These are phyloP conservation scores for Simalia tracyae DNA, from an alignment of 2,797 vertebrate genomes.

Conservation along the genomic window DNA sequence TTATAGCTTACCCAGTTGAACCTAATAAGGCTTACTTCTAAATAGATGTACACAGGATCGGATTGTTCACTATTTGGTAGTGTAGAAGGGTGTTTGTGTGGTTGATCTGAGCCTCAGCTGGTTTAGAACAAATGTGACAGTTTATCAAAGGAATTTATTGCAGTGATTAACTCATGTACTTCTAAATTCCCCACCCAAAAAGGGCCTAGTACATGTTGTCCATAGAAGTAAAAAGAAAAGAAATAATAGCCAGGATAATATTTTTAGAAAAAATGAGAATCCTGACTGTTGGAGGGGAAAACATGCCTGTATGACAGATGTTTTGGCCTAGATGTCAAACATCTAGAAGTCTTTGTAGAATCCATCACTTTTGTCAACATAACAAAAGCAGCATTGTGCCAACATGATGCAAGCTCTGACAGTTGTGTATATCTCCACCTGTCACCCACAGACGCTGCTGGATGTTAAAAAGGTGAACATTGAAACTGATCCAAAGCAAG, in stretches of 20 bases:
- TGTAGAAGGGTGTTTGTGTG: background rate
- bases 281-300: background rate
- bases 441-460: background rate
- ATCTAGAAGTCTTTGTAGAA: background rate
- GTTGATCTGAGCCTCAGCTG: background rate
- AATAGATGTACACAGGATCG: background rate
- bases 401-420: background rate
- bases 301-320: background rate
- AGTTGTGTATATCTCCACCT: background rate
- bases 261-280: background rate
- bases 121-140: slow-evolving; percentile 5
- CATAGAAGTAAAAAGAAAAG: background rate
- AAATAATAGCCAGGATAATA: background rate
- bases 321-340: background rate
- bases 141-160: slow-evolving; percentile 1
- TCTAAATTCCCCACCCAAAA: background rate
- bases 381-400: background rate
- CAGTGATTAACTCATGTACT: background rate
- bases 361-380: background rate
- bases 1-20: background rate
- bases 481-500: background rate
- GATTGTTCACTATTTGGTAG: background rate
- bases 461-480: background rate
- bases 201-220: background rate
- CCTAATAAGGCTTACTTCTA: background rate